Percentiles rank a stretch among this genome's conserved stretches.
Conservation (phyloP, 35 echinoderm and acorn worm genomes). For the Eucidaris tribuloides region DNA sequence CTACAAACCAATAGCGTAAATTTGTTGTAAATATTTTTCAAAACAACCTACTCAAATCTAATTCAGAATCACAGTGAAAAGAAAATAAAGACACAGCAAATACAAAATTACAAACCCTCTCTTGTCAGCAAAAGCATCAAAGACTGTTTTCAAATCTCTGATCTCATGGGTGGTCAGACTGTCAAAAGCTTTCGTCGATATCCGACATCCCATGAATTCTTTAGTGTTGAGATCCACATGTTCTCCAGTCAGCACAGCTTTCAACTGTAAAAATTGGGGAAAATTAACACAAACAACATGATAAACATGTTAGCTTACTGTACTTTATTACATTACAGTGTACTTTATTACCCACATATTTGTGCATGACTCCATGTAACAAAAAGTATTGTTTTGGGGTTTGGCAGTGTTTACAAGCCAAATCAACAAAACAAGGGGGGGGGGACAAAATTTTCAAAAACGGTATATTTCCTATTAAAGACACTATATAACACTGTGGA, state of each 20-base stretch:
- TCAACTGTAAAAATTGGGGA: constrained; percentile 49
- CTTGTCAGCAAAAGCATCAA: constrained; percentile 95
- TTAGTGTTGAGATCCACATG: constrained; percentile 82
- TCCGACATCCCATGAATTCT: constrained; percentile 87
- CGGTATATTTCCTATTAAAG: no score
- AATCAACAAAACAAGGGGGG: neutral
- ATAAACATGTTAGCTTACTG: neutral
- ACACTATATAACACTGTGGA: no score
- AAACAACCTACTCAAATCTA: no score
- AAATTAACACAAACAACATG: neutral
- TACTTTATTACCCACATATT: neutral
- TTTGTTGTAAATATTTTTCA: no score
- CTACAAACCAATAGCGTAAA: no score
- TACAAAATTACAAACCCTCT: constrained; percentile 78
- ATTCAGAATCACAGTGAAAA: no score
- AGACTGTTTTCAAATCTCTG: constrained; percentile 92
- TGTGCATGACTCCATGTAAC: neutral
- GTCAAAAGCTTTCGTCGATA: constrained; percentile 77
- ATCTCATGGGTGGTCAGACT: constrained; percentile 95
- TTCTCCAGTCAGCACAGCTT: constrained; percentile 78
- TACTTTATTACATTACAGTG: no score
- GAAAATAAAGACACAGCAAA: no score
- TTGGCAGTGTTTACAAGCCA: no score
- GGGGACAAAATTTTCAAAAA: neutral
- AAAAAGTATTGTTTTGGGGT: neutral